phyloP scores from a whole-genome alignment of 2,888 invertebrate genomes.

The Coronaproctus castanopsis region DNA sequence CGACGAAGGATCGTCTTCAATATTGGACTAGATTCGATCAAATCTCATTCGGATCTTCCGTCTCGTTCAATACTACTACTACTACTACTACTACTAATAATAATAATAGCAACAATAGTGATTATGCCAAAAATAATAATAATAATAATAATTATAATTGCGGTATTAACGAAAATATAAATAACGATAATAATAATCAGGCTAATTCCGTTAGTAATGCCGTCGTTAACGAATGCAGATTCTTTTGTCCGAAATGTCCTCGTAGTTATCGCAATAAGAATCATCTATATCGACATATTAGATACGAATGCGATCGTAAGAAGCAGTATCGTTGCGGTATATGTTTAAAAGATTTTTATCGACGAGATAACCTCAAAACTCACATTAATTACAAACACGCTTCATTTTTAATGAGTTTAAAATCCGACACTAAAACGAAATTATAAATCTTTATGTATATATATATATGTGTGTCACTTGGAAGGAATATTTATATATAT shows the following conservation, averaged over 20 bases:
- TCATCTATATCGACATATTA: slow-evolving; percentile 22
- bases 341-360: slow-evolving; percentile 25
- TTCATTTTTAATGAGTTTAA: slow-evolving; percentile 8
- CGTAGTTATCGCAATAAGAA: slow-evolving; percentile 18
- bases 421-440: slow-evolving; percentile 7
- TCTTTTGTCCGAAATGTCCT: slow-evolving; percentile 18
- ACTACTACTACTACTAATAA: too few relatives aligned
- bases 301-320: slow-evolving; percentile 27
- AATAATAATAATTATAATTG: too few relatives aligned
- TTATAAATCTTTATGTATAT: neutral
- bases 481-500: too few relatives aligned
- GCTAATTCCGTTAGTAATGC: neutral
- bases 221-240: slow-evolving; percentile 12
- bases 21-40: slow-evolving; percentile 15
- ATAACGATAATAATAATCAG: too few relatives aligned
- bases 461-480: too few relatives aligned
- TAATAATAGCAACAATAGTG: too few relatives aligned
- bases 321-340: slow-evolving; percentile 27
- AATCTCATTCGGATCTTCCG: slow-evolving; percentile 7
- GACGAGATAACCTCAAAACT: slow-evolving; percentile 17
- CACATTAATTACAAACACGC: slow-evolving; percentile 18
- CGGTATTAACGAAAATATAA: too few relatives aligned
- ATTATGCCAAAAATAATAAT: too few relatives aligned
- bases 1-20: slow-evolving; percentile 15
- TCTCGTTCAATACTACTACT: slow-evolving; percentile 4